Evolutionary conservation across 2,888 invertebrate species (phyloP).

Genomic region (Nycteola revayana): DNA sequence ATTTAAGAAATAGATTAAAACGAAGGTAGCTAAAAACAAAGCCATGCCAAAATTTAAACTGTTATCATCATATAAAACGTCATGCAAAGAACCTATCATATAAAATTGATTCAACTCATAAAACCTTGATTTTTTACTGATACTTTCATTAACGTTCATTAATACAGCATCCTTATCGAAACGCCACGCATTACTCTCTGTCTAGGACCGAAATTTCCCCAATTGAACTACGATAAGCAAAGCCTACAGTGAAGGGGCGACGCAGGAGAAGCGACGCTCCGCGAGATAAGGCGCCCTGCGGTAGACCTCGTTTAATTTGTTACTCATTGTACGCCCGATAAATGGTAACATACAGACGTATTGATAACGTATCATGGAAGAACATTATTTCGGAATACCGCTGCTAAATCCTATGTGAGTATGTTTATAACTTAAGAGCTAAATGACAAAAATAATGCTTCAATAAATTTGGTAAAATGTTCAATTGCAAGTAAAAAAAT

Average conservation of each 20-base stretch:
- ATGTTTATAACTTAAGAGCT: too few species aligned
- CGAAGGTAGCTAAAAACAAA: too few species aligned
- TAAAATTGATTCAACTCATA: too few species aligned
- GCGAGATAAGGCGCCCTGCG: constrained; percentile 50
- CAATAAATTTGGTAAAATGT: too few species aligned
- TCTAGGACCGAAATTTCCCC: constrained; percentile 35
- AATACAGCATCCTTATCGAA: constrained; percentile 17
- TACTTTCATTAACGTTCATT: constrained; percentile 11
- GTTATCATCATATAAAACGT: too few species aligned
- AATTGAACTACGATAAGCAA: constrained; percentile 42
- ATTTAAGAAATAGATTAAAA: too few species aligned
- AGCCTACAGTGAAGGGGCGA: constrained; percentile 43
- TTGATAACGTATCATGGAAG: constrained; percentile 35
- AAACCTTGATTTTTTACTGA: neutral
- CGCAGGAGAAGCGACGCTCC: constrained; percentile 39
- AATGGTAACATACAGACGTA: constrained; percentile 45
- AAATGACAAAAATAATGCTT: too few species aligned
- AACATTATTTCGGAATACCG: constrained; percentile 22
- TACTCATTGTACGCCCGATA: constrained; percentile 64
- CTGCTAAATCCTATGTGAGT: neutral
- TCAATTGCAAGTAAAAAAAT: too few species aligned
- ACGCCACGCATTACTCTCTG: constrained; percentile 20
- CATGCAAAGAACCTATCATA: too few species aligned
- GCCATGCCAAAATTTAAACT: too few species aligned
- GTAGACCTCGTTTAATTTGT: constrained; percentile 64